phyloP scores from a whole-genome alignment of 2,888 invertebrate species.

The Syrista parreyssii region DNA sequence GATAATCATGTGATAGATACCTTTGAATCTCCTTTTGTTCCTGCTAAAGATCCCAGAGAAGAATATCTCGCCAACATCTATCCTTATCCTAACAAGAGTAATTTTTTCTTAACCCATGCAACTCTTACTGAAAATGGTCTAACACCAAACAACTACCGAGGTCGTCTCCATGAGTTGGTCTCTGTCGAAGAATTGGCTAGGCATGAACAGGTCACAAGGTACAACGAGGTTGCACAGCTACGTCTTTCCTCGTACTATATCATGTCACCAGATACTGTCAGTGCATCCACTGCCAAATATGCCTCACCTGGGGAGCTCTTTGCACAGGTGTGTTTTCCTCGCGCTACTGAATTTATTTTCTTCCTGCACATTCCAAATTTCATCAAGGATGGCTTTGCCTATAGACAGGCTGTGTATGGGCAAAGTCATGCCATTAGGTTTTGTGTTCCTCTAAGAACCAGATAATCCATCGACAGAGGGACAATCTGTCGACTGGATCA shows the following conservation, averaged over 20 bases:
- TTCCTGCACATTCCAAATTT: not conserved
- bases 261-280: constrained; percentile 75
- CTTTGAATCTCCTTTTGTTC: constrained; percentile 70
- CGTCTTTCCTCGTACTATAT: constrained; percentile 76
- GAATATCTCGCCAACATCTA: constrained; percentile 71
- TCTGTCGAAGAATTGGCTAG: constrained; percentile 84
- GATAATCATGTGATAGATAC: constrained; percentile 69
- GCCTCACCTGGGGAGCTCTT: constrained; percentile 81
- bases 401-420: not conserved
- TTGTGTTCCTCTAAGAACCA: not conserved
- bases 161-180: constrained; percentile 80
- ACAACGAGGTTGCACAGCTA: constrained; percentile 75
- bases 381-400: not conserved
- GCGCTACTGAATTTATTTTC: not conserved
- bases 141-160: constrained; percentile 77
- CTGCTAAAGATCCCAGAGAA: constrained; percentile 66
- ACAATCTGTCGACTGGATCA: not conserved
- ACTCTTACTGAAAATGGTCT: constrained; percentile 74
- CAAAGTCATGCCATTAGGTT: not conserved
- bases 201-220: constrained; percentile 76
- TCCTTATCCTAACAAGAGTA: constrained; percentile 75
- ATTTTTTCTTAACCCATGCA: constrained; percentile 76
- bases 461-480: not conserved
- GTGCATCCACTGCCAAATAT: constrained; percentile 80
- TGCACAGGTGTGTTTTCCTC: constrained; percentile 67